Conservation (phyloP, 1,140 invertebrate species). For the Anagrus nilaparvatae region DNA sequence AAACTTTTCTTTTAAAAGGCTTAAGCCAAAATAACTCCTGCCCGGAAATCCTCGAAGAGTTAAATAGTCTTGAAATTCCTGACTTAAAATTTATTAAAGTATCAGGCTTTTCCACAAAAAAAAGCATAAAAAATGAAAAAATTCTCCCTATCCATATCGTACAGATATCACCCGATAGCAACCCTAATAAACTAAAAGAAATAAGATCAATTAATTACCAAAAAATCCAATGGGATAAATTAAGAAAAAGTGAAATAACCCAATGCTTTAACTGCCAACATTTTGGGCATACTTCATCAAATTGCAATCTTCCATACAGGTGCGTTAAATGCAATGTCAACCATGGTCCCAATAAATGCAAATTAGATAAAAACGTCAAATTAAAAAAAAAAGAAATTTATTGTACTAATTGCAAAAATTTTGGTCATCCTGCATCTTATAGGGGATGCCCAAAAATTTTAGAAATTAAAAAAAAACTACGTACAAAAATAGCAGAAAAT, state of each 20-base stretch:
- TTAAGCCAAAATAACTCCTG: neutral
- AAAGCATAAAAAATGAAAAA: neutral
- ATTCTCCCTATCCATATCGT: neutral
- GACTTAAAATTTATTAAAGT: neutral
- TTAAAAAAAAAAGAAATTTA: neutral
- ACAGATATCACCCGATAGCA: neutral
- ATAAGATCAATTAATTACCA: neutral
- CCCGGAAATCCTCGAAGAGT: neutral
- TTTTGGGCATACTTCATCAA: conserved; percentile 9
- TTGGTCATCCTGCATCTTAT: conserved; percentile 21
- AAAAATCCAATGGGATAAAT: conserved; percentile 11
- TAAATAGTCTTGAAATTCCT: neutral
- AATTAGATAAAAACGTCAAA: neutral
- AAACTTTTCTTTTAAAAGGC: neutral
- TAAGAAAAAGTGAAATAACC: conserved; percentile 5
- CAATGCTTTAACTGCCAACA: conserved; percentile 17
- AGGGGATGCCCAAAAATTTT: conserved; percentile 17
- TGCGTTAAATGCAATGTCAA: conserved; percentile 14
- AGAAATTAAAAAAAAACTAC: conserved; percentile 2
- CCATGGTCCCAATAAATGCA: conserved; percentile 9
- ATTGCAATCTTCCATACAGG: conserved; percentile 2
- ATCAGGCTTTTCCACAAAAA: no score
- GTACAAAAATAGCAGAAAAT: neutral
- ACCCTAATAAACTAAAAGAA: neutral
- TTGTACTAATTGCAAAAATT: conserved; percentile 16